These are phyloP conservation scores for Gobius niger DNA, from an alignment of 2,113 vertebrate species.

Conservation along the genomic window DNA sequence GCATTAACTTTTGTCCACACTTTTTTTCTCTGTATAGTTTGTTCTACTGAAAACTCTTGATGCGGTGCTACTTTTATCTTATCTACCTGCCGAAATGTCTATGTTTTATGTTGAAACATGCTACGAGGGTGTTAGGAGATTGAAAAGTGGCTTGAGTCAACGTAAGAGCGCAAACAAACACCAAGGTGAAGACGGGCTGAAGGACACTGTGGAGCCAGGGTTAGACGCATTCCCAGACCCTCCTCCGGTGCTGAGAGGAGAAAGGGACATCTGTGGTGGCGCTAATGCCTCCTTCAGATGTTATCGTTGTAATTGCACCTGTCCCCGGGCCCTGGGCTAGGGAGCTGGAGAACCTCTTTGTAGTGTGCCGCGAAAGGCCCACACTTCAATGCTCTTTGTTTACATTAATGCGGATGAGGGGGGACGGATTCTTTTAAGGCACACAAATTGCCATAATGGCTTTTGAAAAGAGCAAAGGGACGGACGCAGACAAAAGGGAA, in stretches of 20 bases:
- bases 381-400: constrained; percentile 78
- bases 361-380: constrained; percentile 63
- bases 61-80: neutral
- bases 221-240: constrained; percentile 50
- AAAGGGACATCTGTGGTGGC: constrained; percentile 58
- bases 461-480: constrained; percentile 58
- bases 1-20: no score
- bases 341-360: constrained; percentile 70
- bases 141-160: constrained; percentile 18
- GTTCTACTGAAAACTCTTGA: no score
- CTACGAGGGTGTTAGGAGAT: constrained; percentile 9
- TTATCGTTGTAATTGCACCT: constrained; percentile 83
- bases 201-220: constrained; percentile 55
- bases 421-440: constrained; percentile 55
- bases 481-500: constrained; percentile 58
- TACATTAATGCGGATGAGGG: constrained; percentile 70
- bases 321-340: constrained; percentile 68
- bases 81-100: constrained; percentile 1
- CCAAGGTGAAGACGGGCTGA: constrained; percentile 28
- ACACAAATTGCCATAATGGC: constrained; percentile 72
- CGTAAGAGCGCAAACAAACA: constrained; percentile 31
- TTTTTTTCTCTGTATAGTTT: no score
- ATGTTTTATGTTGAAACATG: constrained; percentile 6
- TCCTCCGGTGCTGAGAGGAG: constrained; percentile 46
- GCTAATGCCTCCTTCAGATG: constrained; percentile 70